phyloP scores from a whole-genome alignment of 1,140 invertebrate species.

The Daktulosphaira vitifoliae region DNA sequence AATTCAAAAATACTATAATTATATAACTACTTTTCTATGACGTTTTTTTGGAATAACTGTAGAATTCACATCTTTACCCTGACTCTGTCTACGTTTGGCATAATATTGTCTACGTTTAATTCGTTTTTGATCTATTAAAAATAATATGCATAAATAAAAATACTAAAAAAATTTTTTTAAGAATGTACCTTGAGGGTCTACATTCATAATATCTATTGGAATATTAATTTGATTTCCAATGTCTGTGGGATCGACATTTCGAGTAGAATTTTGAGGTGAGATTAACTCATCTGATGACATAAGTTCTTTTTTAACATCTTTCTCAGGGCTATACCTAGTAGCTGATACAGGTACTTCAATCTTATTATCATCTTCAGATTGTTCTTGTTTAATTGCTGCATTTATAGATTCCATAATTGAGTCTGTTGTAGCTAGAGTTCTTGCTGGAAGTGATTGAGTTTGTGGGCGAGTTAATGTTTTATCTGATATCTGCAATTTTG shows the following conservation, averaged over 20 bases:
- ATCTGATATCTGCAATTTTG: background rate
- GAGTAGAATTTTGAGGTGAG: constrained; percentile 42
- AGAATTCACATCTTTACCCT: constrained; percentile 50
- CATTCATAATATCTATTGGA: constrained; percentile 6
- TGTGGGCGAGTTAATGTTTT: background rate
- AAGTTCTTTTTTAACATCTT: constrained; percentile 48
- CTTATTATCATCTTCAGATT: constrained; percentile 13
- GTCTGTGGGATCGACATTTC: constrained; percentile 15
- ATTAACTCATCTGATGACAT: constrained; percentile 47
- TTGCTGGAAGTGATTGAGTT: background rate
- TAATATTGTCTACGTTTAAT: constrained; percentile 72
- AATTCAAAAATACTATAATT: background rate
- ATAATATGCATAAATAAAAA: background rate
- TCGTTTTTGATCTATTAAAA: constrained; percentile 47
- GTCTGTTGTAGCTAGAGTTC: constrained; percentile 10
- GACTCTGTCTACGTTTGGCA: constrained; percentile 65
- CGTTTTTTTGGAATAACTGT: constrained; percentile 60
- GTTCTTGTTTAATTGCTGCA: constrained; percentile 32
- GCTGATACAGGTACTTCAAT: constrained; percentile 25
- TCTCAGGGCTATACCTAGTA: constrained; percentile 31
- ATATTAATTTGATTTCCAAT: constrained; percentile 12
- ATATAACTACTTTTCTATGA: constrained; percentile 53
- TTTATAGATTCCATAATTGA: constrained; percentile 29
- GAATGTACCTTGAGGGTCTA: constrained; percentile 4
- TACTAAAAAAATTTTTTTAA: background rate